Percentiles rank a stretch among this genome's conserved stretches.
Conservation (phyloP, 1,140 invertebrate genomes). For the Panagrolaimus sp. region DNA sequence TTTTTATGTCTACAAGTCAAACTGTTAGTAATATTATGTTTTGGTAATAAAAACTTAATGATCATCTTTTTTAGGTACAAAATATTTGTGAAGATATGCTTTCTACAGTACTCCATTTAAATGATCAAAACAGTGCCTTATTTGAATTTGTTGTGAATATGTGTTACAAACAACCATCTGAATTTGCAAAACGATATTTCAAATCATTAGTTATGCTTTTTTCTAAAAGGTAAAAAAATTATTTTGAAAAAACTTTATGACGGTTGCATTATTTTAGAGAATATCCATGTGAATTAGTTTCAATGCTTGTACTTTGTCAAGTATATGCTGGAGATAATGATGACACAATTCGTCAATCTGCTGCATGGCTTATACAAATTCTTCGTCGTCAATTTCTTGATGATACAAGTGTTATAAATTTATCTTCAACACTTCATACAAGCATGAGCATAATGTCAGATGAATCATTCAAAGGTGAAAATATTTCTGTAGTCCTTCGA, state of each 20-base stretch:
- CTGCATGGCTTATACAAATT: slow-evolving; percentile 83
- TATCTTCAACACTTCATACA: background rate
- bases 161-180: slow-evolving; percentile 82
- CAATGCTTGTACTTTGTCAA: slow-evolving; percentile 91
- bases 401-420: slow-evolving; percentile 16
- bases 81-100: slow-evolving; percentile 84
- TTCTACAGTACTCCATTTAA: slow-evolving; percentile 84
- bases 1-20: slow-evolving; percentile 77
- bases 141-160: slow-evolving; percentile 95
- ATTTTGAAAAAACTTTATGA: background rate
- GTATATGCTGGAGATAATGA: slow-evolving; percentile 89
- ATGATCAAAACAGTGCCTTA: slow-evolving; percentile 82
- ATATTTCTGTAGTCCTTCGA: background rate
- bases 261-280: slow-evolving; percentile 66
- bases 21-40: slow-evolving; percentile 66
- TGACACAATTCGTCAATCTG: slow-evolving; percentile 80
- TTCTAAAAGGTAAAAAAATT: slow-evolving; percentile 72
- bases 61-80: slow-evolving; percentile 69
- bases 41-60: slow-evolving; percentile 26
- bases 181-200: slow-evolving; percentile 90
- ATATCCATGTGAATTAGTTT: slow-evolving; percentile 95
- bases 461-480: background rate
- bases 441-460: background rate
- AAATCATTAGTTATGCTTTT: slow-evolving; percentile 88
- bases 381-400: slow-evolving; percentile 91